These are phyloP conservation scores for Archivesica marissinica DNA, from an alignment of 1,140 invertebrate genomes.

Conservation along the genomic window DNA sequence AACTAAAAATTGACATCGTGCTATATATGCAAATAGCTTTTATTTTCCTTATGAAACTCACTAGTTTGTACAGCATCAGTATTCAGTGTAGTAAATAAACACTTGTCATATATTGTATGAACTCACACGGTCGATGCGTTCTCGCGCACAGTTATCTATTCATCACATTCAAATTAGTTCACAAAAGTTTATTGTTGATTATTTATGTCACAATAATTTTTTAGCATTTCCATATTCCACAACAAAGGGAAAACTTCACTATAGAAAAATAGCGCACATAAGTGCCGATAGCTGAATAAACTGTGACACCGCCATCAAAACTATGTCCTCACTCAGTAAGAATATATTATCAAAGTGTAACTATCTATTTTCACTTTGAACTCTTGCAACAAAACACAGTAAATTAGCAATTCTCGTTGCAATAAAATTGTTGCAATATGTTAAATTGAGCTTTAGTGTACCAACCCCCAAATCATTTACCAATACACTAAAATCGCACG, in stretches of 20 bases:
- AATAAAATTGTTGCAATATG: not conserved
- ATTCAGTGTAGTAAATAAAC: no score
- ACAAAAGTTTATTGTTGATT: no score
- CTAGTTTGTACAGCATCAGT: no score
- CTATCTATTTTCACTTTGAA: not conserved
- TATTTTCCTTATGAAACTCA: no score
- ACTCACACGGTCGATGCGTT: no score
- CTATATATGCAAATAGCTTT: no score
- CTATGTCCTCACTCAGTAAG: conserved; percentile 4
- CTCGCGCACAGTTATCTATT: no score
- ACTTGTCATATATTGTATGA: no score
- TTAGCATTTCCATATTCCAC: not conserved
- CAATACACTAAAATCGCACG: not conserved
- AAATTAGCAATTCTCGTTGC: not conserved
- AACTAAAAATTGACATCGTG: no score
- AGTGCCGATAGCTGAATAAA: not conserved
- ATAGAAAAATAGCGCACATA: conserved; percentile 1
- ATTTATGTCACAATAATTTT: no score
- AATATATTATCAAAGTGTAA: not conserved
- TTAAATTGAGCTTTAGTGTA: not conserved
- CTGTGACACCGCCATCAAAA: not conserved
- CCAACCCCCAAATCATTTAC: not conserved
- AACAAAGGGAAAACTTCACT: conserved; percentile 7
- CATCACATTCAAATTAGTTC: no score
- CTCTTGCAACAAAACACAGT: not conserved